Conservation (phyloP, 2,113 vertebrate genomes). For the Gadus macrocephalus region DNA sequence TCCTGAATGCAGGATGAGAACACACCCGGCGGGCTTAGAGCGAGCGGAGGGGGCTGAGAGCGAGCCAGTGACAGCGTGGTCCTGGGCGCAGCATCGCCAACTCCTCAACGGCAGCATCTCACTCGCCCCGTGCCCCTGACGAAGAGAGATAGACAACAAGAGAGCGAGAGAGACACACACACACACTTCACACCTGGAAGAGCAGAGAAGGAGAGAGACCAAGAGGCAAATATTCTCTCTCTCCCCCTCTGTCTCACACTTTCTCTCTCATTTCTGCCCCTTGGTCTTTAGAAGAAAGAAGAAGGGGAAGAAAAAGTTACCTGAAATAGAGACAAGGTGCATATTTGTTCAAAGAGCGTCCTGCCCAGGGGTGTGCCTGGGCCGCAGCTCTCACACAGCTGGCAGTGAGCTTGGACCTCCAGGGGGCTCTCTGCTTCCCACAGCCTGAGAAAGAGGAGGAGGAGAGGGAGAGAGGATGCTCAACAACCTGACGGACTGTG, state of each 20-base stretch:
- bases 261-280: conserved; percentile 16
- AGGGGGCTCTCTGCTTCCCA: conserved; percentile 3
- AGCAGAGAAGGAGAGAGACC: conserved; percentile 28
- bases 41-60: conserved; percentile 54
- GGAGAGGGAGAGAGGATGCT: conserved; percentile 75
- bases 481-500: conserved; percentile 87
- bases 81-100: conserved; percentile 75
- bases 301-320: background rate
- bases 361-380: conserved; percentile 3
- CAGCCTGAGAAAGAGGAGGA: conserved; percentile 24
- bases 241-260: conserved; percentile 18
- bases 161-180: conserved; percentile 56
- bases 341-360: background rate
- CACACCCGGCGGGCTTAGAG: conserved; percentile 73
- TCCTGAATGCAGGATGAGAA: conserved; percentile 83
- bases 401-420: too few species aligned
- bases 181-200: conserved; percentile 31
- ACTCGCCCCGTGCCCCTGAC: conserved; percentile 65
- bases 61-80: conserved; percentile 63
- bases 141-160: conserved; percentile 43
- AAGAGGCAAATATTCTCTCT: conserved; percentile 24
- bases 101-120: conserved; percentile 59
- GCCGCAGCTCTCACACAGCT: too few species aligned
- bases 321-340: too few species aligned
- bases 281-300: too few species aligned